Evolutionary conservation across 2,113 vertebrate genomes (phyloP), one percentile per base, ranked within the genome.

Genomic region (Poeciliopsis retropinna): DNA sequence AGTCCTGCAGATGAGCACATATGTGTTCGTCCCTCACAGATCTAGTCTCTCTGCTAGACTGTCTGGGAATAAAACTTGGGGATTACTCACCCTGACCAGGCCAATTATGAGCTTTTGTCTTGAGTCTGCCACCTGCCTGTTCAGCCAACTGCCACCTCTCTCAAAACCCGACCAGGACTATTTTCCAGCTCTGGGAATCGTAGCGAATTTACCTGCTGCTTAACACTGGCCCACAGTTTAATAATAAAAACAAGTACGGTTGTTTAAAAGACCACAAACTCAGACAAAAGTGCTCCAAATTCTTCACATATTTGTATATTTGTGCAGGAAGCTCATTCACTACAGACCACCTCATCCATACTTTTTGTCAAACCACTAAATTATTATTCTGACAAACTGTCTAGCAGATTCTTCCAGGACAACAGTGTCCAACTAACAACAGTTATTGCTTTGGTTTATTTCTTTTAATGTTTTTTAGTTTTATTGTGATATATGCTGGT

Each of bases 21-120:
- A 41, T 41, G 12, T 14, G 39, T 54, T 54, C 5, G 14, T 62
- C 25, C 47, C 25, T 22, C 14, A 72, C 41, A 76, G 29, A 28
- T 57, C 73, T 69, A 54, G 25, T 34, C 61, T 71, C 4, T 60
- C 4, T 60, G 60, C 22, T n/a, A 64, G 34, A 32, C 51, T 39
- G 66, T 47, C 57, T 29, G 47, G 0, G 70, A 73, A 31, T 80
- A 86, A 87, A 75, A 70, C 75, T 32, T 22, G 63, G 87, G 86
- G 92, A 93, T 92, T 92, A 92, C 86, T 69, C 69, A 30, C 65
- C 78, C 64, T 61, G 75, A n/a, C 25, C 85, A 85, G 93, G 84
- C 91, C 90, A 89, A 92, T 93, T 91, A 93, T 84, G 85, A 37
- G 66, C 81, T 89, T 92, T 91, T 1, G 4, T 72, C 74, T 28